Base-by-base conservation (phyloP, 2,888 invertebrate species). In the Acleris holmiana region DNA sequence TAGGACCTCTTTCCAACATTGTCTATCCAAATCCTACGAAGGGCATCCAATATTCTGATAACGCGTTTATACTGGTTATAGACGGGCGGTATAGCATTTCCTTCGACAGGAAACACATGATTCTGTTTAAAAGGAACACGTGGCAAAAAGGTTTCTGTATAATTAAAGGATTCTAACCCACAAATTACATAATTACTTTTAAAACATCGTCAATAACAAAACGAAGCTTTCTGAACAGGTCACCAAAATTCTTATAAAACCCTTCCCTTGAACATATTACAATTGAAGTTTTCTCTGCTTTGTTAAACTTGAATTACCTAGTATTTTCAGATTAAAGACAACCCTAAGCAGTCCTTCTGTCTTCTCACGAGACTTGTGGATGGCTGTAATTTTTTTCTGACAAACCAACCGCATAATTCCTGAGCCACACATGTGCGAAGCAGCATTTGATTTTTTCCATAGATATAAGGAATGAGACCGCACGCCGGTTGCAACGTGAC, bases 391-490 rank as follows among this genome's bases (percentile, higher is more conserved):
- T 83, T 83, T 67, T 83, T 81, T 75, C 76, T 73, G 69, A 68
- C 71, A 71, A 77, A 79, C 77, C 78, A 79, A 79, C 77, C 78
- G 74, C 80, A 79, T 81, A 78, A 79, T 77, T 79, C 73, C 69
- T 69, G 71, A 75, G 73, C 72, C 74, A 72, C 76, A 77, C 71
- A 76, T 76, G 73, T 71, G 70, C 67, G 68, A 68, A 72, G 68
- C 66, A 63, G 56, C 75, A 73, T 79, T 77, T 75, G 72, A 76
- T 80, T 79, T 82, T 74, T 81, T 76, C 68, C 72, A 73, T 73
- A 75, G 70, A 75, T 70, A 41, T 25, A 0, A 76, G 69, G 72
- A 74, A 68, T 72, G 63, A 65, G 64, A 64, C 55, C 55, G 67
- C 73, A 75, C 72, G 73, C 75, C 75, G 71, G 69, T 69, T 67